Base-by-base conservation (phyloP, 1,140 invertebrate species). In the Phthorimaea operculella region DNA sequence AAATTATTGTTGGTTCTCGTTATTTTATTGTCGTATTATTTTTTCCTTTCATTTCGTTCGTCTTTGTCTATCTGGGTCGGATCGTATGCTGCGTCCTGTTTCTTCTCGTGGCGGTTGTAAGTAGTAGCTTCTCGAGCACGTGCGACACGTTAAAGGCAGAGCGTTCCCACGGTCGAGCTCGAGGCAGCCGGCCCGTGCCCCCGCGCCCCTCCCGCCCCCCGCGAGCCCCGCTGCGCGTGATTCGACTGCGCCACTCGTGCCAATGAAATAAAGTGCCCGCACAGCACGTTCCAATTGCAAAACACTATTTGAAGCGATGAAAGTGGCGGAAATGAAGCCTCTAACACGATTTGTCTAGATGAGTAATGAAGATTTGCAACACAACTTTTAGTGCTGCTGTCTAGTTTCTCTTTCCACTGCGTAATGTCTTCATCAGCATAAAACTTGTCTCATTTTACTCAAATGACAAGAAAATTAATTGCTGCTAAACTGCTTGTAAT, bases 111-210 rank as follows among this genome's bases (percentile, higher is more conserved):
- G 64, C 50, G 69, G 66, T 64, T 63, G 68, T 73, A n/a, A n/a
- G n/a, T n/a, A 67, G 74, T 74, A 76, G 74, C 73, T 68, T 72
- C 68, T 66, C 59, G 74, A 82, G 81, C 81, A 84, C 81, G 79
- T 84, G 81, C 79, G 76, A 75, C 72, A 70, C 72, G 81, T 82
- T 84, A 84, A 84, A 83, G 81, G 78, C 81, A 81, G 72, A 78
- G 63, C 78, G 76, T 84, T 84, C 79, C 81, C 81, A 84, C 79
- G 81, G 79, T 84, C 77, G 68, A 55, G 71, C 76, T 74, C 71
- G 71, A 68, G 69, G 66, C 67, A 71, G 66, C 66, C 68, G 57
- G 45, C 59, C 60, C 60, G 63, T 68, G 34, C 45, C 65, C 64
- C 57, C 63, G 49, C 60, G 33, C 48, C 60, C 64, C 21, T 28